Base-by-base conservation (phyloP, 2,797 vertebrate species). In the Orientallactaga sibirica region DNA sequence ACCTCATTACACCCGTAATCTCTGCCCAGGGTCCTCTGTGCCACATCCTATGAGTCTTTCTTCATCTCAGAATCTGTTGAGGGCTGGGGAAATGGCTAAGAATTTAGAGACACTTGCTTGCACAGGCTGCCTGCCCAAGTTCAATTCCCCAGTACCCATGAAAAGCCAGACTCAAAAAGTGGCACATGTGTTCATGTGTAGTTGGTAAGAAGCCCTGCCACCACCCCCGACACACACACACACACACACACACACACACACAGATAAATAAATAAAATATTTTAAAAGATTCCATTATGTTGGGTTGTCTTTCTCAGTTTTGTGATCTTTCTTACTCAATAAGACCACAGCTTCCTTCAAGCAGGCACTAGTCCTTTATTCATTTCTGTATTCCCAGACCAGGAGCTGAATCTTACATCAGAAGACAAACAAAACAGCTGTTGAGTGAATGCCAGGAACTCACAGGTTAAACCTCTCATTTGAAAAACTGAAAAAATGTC, bases 391-490 rank as follows among this genome's bases (percentile, higher is more conserved):
- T 66, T 76, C 52, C 16, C 43, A 68, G 68, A 29, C 76, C 27
- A 55, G 25, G 33, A 86, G 3, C 16, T 29, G 41, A 85, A n/a
- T 87, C 52, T 82, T 43, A 76, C 15, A 24, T 29, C 33, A 70
- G 62, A 73, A 83, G 1, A 24, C 43, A 29, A 0, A 37, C 5
- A 70, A 41, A 25, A 81, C 37, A 24, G 27, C 80, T 81, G 9
- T 18, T 71, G 70, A 73, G 6, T 10, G 20, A 68, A 73, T 3
- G 1, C 2, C 8, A 88, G 29, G 2, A 41, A 20, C 41, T 91
- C 61, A 94, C 41, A 73, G 16, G 77, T 80, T 81, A 22, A 25
- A 25, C 37, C 68, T 96, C 41, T 43, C 64, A 67, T 27, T 16
- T 70, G 25, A 76, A 16, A 48, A 94, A 25, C 19, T 70, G 25